phyloP scores from a whole-genome alignment of 2,888 invertebrate species.

The Phlogophora meticulosa region DNA sequence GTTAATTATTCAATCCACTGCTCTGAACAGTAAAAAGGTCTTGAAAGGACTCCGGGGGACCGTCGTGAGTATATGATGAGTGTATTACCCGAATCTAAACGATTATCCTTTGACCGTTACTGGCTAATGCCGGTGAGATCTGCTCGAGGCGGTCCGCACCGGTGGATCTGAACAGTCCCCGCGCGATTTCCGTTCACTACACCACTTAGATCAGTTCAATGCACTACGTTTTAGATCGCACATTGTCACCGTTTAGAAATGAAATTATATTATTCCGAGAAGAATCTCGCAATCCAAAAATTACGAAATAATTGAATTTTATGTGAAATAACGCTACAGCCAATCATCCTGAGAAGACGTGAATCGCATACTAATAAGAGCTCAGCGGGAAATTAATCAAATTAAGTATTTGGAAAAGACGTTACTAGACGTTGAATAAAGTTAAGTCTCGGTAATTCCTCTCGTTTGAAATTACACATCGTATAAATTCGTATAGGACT shows the following conservation, averaged over 20 bases:
- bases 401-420: conserved; percentile 21
- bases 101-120: conserved; percentile 65
- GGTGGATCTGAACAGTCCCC: conserved; percentile 67
- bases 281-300: conserved; percentile 34
- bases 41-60: conserved; percentile 48
- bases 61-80: conserved; percentile 39
- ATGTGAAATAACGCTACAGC: conserved; percentile 47
- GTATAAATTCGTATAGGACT: conserved; percentile 8
- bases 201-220: conserved; percentile 77
- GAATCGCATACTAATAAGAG: conserved; percentile 47
- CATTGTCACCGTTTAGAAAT: conserved; percentile 22
- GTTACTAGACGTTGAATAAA: conserved; percentile 36
- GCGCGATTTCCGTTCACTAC: conserved; percentile 78
- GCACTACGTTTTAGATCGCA: conserved; percentile 69
- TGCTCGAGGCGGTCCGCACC: conserved; percentile 75
- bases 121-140: conserved; percentile 76
- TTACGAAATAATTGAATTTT: conserved; percentile 55
- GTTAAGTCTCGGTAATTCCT: conserved; percentile 16
- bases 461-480: conserved; percentile 17
- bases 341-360: conserved; percentile 35
- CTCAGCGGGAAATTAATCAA: conserved; percentile 23
- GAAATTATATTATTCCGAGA: conserved; percentile 29
- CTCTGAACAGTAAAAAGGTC: conserved; percentile 37
- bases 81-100: conserved; percentile 60
- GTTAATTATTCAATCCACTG: conserved; percentile 50